Base-by-base conservation (phyloP, 2,113 vertebrate genomes). In the Arizona elegans region DNA sequence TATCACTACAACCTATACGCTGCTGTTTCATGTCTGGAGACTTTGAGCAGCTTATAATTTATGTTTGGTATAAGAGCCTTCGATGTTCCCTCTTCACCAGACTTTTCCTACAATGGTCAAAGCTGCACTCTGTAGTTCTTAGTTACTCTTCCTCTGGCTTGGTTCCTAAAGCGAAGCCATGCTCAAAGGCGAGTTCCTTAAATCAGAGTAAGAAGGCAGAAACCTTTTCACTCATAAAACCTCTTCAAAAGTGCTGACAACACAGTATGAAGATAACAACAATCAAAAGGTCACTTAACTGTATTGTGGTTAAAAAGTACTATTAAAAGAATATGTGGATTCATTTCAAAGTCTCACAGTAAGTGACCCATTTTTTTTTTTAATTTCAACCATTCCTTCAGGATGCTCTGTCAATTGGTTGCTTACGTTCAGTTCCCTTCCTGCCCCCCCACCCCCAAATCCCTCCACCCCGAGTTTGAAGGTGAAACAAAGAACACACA, bases 241-340 rank as follows among this genome's bases (percentile, higher is more conserved):
- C 62, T 33, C 92, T 62, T 62, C 21, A 24, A n/a, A 0, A 92
- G 75, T 94, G 96, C 97, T 96, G 96, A 96, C 97, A 98, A 99
- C 99, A 99, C 99, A 99, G 99, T 99, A 99, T 99, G 99, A 98
- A 99, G 99, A 99, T 98, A 98, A 98, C 92, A 97, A 98, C 97
- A 98, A 98, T 97, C 97, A 98, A 98, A 92, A 99, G 99, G 99
- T 99, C 99, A 99, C 99, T 98, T 99, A 98, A 98, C 98, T 99
- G 98, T 97, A 97, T 96, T 92, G 98, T 98, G 97, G 97, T 97
- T 98, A 90, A 86, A 93, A 90, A 86, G 96, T 96, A 96, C 97
- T 97, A 97, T 95, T 86, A 97, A 96, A 92, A 98, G 97, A 97
- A 97, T 97, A 96, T 88, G 97, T 98, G 98, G 95, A 96, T 97